Conservation (phyloP, 2,113 vertebrate genomes). For the Carollia perspicillata region DNA sequence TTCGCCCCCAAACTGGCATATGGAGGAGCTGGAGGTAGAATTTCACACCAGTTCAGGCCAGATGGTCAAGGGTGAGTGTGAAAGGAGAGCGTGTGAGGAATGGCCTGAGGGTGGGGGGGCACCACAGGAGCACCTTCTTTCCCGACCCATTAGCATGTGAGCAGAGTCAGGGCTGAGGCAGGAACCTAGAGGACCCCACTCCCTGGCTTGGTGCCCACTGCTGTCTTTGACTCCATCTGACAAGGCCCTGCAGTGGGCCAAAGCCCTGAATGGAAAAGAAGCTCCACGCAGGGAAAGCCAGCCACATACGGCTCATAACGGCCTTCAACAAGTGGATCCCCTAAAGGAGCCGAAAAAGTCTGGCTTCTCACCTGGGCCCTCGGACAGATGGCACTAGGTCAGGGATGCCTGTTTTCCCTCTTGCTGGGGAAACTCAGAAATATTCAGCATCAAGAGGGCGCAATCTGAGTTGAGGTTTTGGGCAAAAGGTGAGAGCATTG, state of each 20-base stretch:
- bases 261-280: not conserved
- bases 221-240: not conserved
- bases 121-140: not conserved
- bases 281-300: not conserved
- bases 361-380: constrained; percentile 12
- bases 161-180: not conserved
- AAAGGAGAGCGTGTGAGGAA: no score
- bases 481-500: not conserved
- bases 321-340: constrained; percentile 20
- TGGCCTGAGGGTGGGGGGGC: not conserved
- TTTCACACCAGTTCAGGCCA: not conserved
- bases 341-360: not conserved
- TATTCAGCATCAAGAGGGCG: not conserved
- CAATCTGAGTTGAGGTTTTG: not conserved
- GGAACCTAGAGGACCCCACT: not conserved
- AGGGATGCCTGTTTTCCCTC: not conserved
- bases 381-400: not conserved
- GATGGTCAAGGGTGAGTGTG: not conserved
- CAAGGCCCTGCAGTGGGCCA: not conserved
- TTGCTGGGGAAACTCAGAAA: constrained; percentile 46
- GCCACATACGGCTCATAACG: not conserved
- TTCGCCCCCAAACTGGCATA: not conserved
- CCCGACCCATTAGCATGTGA: not conserved
- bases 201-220: no score
- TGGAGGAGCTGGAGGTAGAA: not conserved